Evolutionary conservation across 1,140 invertebrate species (phyloP).

Genomic region (Drosophila lacertosa): DNA sequence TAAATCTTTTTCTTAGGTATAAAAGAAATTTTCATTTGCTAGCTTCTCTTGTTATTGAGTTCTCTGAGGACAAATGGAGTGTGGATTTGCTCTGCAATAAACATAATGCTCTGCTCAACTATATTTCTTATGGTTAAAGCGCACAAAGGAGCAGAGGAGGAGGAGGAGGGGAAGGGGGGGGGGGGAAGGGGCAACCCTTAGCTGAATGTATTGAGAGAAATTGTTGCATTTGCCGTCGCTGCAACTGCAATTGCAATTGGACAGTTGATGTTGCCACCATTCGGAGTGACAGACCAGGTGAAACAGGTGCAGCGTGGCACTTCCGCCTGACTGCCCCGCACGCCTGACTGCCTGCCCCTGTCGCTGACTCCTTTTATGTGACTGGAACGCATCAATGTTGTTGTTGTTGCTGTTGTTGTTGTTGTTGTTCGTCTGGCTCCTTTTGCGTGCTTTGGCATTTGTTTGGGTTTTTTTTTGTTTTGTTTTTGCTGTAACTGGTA

Average conservation of each 20-base stretch:
- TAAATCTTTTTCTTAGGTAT: no score
- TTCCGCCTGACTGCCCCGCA: constrained; percentile 55
- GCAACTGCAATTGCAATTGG: constrained; percentile 54
- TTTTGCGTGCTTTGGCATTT: constrained; percentile 34
- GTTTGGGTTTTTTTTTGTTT: no score
- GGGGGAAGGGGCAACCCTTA: background rate
- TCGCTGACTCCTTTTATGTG: constrained; percentile 43
- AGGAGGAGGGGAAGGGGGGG: no score
- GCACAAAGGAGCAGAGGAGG: background rate
- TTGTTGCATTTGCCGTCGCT: constrained; percentile 68
- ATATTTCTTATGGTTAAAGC: background rate
- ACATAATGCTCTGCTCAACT: background rate
- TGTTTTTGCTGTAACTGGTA: constrained; percentile 71
- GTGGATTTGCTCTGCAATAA: no score
- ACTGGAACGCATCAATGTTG: constrained; percentile 9
- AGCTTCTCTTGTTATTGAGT: background rate
- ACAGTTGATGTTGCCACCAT: constrained; percentile 54
- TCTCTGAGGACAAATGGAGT: background rate
- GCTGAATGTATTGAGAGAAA: constrained; percentile 53
- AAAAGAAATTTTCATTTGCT: no score
- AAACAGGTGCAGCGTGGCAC: constrained; percentile 33
- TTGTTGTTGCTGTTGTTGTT: background rate
- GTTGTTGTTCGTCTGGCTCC: constrained; percentile 18
- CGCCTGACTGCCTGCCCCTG: constrained; percentile 22
- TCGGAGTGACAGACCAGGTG: constrained; percentile 49